Evolutionary conservation across 2,797 vertebrate genomes (phyloP), one percentile per base, ranked within the genome.

Genomic region (Sebastes elongatus): DNA sequence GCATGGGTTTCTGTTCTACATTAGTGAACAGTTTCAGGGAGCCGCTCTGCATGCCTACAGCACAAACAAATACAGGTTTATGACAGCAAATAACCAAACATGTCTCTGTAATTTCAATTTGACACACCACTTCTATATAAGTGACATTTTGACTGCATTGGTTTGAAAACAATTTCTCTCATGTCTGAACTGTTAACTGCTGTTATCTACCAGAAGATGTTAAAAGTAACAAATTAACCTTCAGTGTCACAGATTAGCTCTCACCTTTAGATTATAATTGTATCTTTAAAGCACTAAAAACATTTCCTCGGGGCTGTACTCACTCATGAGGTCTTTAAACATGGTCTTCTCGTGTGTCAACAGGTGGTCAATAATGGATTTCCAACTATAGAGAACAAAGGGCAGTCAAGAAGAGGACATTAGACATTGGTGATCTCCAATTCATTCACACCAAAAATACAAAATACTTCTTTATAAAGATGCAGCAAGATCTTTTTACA

Each of bases 281-380:
- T n/a, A 8, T 53, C 5, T 27, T 20, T 25, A 63, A 2, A 67
- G 16, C 10, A 71, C 16, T 20, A 52, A 14, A 63, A 18, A 67
- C 55, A 67, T 49, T 75, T 74, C 35, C 5, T n/a, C 14, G 2
- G 73, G 77, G 61, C 49, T 42, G 42, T 80, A 97, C 99, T 97
- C 91, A 99, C 99, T 98, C 98, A 99, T 98, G 78, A 99, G 91
- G 91, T 99, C 99, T 95, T 99, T 99, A 91, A 99, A 99, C 97
- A 98, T 99, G 9, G 98, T 99, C 95, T 99, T 99, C 93, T 99
- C 99, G 1, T 99, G 99, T 63, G 99, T 99, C 91, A 99, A 95
- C 69, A 99, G 96, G 89, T 99, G 99, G 86, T 99, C 99, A 84
- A 98, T 95, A 79, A 99, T 97, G 86, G 98, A 96, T 91, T 96